Percentiles rank a stretch among this genome's conserved stretches.
phyloP scores from a whole-genome alignment of 2,113 vertebrate genomes.

The Cardinalis cardinalis region DNA sequence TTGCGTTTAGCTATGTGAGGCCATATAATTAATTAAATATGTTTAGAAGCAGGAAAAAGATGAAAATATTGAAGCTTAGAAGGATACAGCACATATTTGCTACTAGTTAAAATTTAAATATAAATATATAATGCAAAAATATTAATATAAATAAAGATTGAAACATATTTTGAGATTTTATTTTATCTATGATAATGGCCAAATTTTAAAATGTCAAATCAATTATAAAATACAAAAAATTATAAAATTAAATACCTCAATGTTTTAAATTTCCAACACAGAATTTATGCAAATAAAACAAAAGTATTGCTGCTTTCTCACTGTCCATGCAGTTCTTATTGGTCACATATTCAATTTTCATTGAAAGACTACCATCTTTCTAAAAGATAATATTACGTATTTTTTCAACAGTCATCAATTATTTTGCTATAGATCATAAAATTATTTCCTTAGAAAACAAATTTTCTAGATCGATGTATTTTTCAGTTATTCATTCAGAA shows the following conservation, averaged over 20 bases:
- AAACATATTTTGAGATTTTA: neutral
- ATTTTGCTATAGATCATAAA: neutral
- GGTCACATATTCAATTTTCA: neutral
- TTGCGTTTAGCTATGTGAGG: neutral
- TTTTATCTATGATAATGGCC: fast-evolving
- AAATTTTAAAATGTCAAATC: neutral
- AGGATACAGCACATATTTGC: neutral
- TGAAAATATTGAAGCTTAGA: neutral
- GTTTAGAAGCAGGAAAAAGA: neutral
- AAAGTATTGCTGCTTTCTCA: fast-evolving
- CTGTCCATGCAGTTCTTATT: neutral
- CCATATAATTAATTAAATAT: neutral
- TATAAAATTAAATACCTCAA: neutral
- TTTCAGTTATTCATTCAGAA: neutral
- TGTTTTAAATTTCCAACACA: neutral
- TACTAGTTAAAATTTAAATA: neutral
- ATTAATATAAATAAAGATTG: neutral
- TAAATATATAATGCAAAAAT: neutral
- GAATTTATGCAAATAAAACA: neutral
- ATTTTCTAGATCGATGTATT: neutral
- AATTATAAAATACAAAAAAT: neutral
- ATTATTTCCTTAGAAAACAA: neutral
- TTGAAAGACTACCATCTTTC: neutral
- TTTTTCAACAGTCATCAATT: neutral
- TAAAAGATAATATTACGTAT: neutral